Evolutionary conservation across 2,888 invertebrate species (phyloP).

Genomic region (Labia minor): DNA sequence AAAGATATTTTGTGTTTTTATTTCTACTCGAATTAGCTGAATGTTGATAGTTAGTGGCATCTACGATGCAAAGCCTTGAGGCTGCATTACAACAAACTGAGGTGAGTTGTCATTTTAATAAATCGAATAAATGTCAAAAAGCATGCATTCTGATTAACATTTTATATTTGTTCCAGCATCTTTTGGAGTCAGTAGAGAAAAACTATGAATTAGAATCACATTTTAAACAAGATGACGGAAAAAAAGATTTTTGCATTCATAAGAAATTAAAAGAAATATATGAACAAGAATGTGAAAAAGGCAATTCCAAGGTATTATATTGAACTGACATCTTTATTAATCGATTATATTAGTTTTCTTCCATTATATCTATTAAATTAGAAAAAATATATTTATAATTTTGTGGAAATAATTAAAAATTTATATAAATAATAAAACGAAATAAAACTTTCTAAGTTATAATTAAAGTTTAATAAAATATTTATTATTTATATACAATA

Average conservation of each 20-base stretch:
- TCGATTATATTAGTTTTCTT: neutral
- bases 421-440: too few relatives aligned
- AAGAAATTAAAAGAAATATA: conserved; percentile 37
- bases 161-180: conserved; percentile 26
- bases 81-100: conserved; percentile 55
- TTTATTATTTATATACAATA: too few relatives aligned
- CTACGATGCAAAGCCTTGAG: conserved; percentile 56
- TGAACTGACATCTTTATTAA: too few relatives aligned
- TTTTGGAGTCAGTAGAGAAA: conserved; percentile 27
- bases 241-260: conserved; percentile 35
- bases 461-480: too few relatives aligned
- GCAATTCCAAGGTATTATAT: conserved; percentile 18
- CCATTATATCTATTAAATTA: neutral
- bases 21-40: conserved; percentile 35
- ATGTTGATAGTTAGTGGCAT: conserved; percentile 36
- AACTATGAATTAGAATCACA: conserved; percentile 26
- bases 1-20: conserved; percentile 22
- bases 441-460: too few relatives aligned
- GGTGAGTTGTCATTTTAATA: conserved; percentile 38
- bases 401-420: too few relatives aligned
- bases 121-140: neutral
- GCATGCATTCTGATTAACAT: too few relatives aligned
- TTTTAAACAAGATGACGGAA: conserved; percentile 26
- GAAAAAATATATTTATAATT: neutral
- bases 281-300: conserved; percentile 33